Base-by-base conservation (phyloP, 2,888 invertebrate species). In the Drosophila phalerata region DNA sequence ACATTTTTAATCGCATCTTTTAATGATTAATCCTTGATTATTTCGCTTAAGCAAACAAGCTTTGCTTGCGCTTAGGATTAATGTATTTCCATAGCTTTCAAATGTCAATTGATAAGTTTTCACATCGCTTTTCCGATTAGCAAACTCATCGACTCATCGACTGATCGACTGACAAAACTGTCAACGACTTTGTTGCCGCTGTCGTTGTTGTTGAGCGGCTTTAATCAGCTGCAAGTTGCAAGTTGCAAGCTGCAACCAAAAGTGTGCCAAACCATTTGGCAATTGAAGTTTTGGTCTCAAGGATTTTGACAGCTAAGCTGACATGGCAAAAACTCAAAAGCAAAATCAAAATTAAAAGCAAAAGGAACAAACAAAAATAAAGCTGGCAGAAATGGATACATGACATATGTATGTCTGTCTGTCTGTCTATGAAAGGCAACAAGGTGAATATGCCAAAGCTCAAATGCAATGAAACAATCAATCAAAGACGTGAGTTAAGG, bases 391-490 rank as follows among this genome's bases (percentile, higher is more conserved):
- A 76, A 76, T 37, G 60, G 45, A 49, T 64, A 73, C 76, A 69
- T 56, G 77, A 78, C 74, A 83, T 32, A 60, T 85, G 85, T 64
- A 72, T 68, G 74, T 80, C 69, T 64, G 37, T 28, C 47, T 66
- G 62, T 45, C 25, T 52, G 32, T 19, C 25, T 22, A 17, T 32
- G 56, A 64, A 69, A 64, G 52, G 55, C 65, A 69, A 72, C 75
- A 75, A 85, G 85, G 80, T 85, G 88, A 78, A 80, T 83, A 80
- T 83, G 85, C 69, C 81, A 77, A 79, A 74, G 79, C 81, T 81
- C 70, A 64, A 81, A 86, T 74, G 87, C 85, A 87, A 85, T 89
- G 85, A 85, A 85, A 88, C 82, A 89, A 85, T 85, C 89, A 85
- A 85, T 85, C 85, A 85, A 75, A 74, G 62, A 63, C 69, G 77